Evolutionary conservation across 2,888 invertebrate genomes (phyloP).

Genomic region (Nymphalis polychloros): DNA sequence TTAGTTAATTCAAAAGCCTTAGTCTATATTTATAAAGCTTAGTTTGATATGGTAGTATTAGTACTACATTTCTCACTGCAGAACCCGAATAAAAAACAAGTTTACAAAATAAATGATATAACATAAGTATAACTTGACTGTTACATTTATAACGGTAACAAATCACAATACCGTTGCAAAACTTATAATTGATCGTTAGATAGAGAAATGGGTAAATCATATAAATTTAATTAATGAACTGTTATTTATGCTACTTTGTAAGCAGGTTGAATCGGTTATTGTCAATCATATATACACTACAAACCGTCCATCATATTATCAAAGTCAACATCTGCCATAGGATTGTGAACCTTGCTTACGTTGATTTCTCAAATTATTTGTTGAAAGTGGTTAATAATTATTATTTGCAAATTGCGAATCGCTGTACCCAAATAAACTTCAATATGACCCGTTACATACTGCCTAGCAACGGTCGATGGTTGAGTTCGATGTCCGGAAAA

Average conservation of each 20-base stretch:
- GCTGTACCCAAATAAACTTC: constrained; percentile 48
- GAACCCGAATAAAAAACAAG: neutral
- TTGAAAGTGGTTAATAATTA: constrained; percentile 44
- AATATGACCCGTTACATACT: constrained; percentile 67
- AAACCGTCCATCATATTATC: constrained; percentile 11
- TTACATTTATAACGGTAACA: constrained; percentile 17
- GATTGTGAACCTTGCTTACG: constrained; percentile 7
- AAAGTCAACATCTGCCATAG: neutral
- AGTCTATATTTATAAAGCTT: no score
- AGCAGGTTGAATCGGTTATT: constrained; percentile 24
- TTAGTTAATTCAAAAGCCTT: no score
- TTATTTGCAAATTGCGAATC: constrained; percentile 42
- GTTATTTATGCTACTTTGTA: constrained; percentile 22
- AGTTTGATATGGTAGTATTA: no score
- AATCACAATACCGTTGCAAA: constrained; percentile 27
- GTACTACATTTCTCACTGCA: no score
- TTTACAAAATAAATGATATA: neutral
- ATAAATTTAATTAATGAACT: constrained; percentile 26
- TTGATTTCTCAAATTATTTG: constrained; percentile 2
- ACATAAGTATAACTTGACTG: neutral
- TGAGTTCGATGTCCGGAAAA: constrained; percentile 76
- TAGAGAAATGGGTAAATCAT: constrained; percentile 32
- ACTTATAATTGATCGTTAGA: constrained; percentile 29
- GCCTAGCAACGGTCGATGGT: constrained; percentile 64
- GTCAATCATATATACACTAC: constrained; percentile 20